Evolutionary conservation across 2,888 invertebrate genomes (phyloP).

Genomic region (Euproctis similis): DNA sequence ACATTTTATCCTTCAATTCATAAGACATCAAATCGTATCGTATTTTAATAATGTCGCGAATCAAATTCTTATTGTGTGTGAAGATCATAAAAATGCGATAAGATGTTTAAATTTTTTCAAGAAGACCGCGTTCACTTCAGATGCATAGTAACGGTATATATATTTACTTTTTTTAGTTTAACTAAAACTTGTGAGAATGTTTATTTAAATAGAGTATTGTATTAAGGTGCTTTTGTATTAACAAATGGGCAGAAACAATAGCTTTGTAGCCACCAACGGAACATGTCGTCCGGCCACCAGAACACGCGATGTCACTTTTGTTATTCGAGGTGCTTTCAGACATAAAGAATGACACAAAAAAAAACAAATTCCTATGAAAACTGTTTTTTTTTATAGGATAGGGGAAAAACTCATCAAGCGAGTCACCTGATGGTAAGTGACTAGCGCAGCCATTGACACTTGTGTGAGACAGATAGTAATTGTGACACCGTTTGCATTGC

Average conservation of each 20-base stretch:
- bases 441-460: no score
- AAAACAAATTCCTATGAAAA: no score
- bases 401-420: not conserved
- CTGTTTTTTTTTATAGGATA: not conserved
- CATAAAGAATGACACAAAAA: no score
- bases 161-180: no score
- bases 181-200: no score
- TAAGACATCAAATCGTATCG: conserved; percentile 8
- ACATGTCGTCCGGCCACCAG: conserved; percentile 4
- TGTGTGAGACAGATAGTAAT: not conserved
- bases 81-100: conserved; percentile 23
- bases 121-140: no score
- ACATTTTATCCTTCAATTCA: conserved; percentile 1
- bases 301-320: conserved; percentile 22
- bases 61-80: conserved; percentile 7
- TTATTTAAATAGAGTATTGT: no score
- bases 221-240: no score
- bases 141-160: no score
- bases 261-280: conserved; percentile 4
- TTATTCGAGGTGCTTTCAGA: conserved; percentile 11
- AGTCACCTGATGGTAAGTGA: not conserved
- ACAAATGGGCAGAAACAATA: conserved; percentile 11
- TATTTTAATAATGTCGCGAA: not conserved
- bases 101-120: no score
- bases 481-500: no score